Conservation (phyloP, 2,888 invertebrate genomes). For the Bedellia somnulentella region DNA sequence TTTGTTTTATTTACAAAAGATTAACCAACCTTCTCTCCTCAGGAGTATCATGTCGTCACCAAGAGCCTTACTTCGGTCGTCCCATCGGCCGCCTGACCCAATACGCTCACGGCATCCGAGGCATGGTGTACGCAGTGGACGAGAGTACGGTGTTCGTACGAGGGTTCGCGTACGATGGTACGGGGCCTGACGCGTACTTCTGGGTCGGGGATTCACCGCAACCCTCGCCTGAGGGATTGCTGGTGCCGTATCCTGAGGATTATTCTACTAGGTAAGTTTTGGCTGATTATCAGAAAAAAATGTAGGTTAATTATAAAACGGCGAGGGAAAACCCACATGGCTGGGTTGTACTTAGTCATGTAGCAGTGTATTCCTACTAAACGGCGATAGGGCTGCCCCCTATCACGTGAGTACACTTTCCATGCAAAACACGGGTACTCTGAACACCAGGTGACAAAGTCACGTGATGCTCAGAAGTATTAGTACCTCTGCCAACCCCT, state of each 20-base stretch:
- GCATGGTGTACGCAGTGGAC: constrained; percentile 85
- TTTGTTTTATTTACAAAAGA: too few relatives aligned
- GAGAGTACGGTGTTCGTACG: constrained; percentile 84
- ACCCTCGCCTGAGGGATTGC: constrained; percentile 80
- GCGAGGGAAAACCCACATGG: too few relatives aligned
- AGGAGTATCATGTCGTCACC: constrained; percentile 23
- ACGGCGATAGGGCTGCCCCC: too few relatives aligned
- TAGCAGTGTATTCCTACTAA: too few relatives aligned
- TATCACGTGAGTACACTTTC: too few relatives aligned
- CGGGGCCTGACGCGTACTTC: constrained; percentile 86
- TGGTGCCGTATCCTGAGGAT: constrained; percentile 86
- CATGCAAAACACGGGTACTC: too few relatives aligned
- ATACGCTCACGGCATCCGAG: constrained; percentile 79
- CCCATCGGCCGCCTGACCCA: constrained; percentile 72
- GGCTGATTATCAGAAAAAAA: too few relatives aligned
- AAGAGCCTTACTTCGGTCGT: constrained; percentile 75
- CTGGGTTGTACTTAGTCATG: too few relatives aligned
- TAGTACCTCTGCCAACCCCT: too few relatives aligned
- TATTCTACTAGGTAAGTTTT: constrained; percentile 72
- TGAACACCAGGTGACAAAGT: too few relatives aligned
- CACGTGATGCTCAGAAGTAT: too few relatives aligned
- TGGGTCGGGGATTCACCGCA: constrained; percentile 84
- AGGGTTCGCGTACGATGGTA: constrained; percentile 86
- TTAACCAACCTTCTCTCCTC: too few relatives aligned
- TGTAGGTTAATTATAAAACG: neutral